Evolutionary conservation across 2,113 vertebrate species (phyloP).

Genomic region (Mesembrinibis cayennensis): DNA sequence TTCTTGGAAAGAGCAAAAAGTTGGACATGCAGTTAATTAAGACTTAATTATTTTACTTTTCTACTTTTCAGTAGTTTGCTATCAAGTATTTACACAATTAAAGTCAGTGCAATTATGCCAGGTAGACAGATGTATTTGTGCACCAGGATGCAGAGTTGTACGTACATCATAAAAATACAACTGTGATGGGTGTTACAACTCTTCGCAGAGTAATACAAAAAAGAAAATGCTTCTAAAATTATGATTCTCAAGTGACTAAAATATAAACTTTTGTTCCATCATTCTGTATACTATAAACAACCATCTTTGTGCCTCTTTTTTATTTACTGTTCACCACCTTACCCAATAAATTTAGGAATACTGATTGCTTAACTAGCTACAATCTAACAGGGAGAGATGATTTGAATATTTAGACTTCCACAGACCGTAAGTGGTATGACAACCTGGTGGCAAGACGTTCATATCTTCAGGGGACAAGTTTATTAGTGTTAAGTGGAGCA

Average conservation of each 20-base stretch:
- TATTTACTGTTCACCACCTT: not conserved
- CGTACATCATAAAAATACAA: not conserved
- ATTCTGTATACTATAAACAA: not conserved
- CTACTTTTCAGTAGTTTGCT: not conserved
- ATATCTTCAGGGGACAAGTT: not conserved
- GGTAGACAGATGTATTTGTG: not conserved
- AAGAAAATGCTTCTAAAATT: not conserved
- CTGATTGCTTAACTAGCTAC: not conserved
- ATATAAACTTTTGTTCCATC: not conserved
- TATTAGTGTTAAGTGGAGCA: not conserved
- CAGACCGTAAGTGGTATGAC: not conserved
- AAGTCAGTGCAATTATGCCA: not conserved
- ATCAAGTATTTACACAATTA: not conserved
- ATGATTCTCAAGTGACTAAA: not conserved
- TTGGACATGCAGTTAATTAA: not conserved
- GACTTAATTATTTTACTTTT: not conserved
- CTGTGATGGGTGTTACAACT: not conserved
- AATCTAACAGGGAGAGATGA: not conserved
- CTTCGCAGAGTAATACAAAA: not conserved
- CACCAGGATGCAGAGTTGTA: not conserved
- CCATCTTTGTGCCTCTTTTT: not conserved
- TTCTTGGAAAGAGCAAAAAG: not conserved
- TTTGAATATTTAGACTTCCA: not conserved
- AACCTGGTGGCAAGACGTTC: not conserved
- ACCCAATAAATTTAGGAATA: not conserved